phyloP scores from a whole-genome alignment of 2,113 vertebrate species.

The Mellivora capensis region DNA sequence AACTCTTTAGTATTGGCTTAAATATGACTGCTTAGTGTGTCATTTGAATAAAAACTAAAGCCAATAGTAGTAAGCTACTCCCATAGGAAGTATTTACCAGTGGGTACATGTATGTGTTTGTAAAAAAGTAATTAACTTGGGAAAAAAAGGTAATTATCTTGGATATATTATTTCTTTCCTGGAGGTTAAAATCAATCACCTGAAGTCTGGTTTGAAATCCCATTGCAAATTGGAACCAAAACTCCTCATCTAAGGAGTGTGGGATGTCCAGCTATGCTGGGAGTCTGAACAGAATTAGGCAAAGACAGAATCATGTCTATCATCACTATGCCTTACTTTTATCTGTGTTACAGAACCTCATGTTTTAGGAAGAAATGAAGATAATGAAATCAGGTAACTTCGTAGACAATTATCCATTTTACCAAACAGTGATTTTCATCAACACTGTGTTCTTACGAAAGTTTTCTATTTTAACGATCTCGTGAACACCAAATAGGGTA shows the following conservation, averaged over 20 bases:
- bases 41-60: not conserved
- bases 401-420: not conserved
- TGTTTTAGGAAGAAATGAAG: not conserved
- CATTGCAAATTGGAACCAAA: not conserved
- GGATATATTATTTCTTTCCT: not conserved
- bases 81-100: not conserved
- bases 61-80: not conserved
- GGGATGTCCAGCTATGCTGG: not conserved
- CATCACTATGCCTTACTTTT: not conserved
- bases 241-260: not conserved
- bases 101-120: not conserved
- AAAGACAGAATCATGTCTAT: not conserved
- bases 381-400: not conserved
- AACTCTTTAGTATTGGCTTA: constrained; percentile 42
- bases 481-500: not conserved
- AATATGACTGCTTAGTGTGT: not conserved
- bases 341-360: not conserved
- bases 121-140: not conserved
- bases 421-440: not conserved
- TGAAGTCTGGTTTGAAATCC: not conserved
- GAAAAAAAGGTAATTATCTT: not conserved
- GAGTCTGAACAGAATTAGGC: not conserved
- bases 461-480: not conserved
- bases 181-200: not conserved
- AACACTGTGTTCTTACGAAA: not conserved